Evolutionary conservation across 2,113 vertebrate species (phyloP).

Genomic region (Silurus meridionalis): DNA sequence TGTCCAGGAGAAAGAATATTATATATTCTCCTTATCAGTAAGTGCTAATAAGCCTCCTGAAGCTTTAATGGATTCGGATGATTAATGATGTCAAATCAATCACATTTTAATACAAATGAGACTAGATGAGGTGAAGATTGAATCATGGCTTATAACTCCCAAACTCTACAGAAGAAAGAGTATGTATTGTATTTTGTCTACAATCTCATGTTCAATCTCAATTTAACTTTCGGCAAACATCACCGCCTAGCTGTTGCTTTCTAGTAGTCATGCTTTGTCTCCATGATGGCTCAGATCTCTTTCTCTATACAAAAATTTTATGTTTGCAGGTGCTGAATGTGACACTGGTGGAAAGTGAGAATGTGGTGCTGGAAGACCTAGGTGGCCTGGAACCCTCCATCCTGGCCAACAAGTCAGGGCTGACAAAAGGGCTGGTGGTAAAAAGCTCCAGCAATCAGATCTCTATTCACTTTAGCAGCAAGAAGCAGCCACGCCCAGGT

Average conservation of each 20-base stretch:
- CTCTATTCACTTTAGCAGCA: constrained; percentile 82
- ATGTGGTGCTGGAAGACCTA: constrained; percentile 81
- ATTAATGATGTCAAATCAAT: constrained; percentile 23
- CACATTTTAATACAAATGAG: constrained; percentile 22
- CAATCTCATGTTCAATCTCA: not conserved
- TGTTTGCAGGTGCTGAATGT: constrained; percentile 84
- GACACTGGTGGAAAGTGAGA: constrained; percentile 82
- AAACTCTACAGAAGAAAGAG: not conserved
- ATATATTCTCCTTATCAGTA: not conserved
- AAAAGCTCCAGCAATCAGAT: constrained; percentile 93
- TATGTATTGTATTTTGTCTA: not conserved
- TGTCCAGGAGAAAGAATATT: not conserved
- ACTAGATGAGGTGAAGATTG: not conserved
- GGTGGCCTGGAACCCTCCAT: constrained; percentile 81
- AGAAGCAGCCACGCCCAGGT: constrained; percentile 72
- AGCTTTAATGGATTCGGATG: constrained; percentile 21
- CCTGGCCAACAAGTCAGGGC: constrained; percentile 88
- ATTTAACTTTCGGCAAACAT: too few species aligned
- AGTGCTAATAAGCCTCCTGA: not conserved
- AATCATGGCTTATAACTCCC: not conserved
- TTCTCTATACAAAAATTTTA: not conserved
- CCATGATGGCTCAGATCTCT: not conserved
- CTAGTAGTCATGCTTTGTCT: not conserved
- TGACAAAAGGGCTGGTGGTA: constrained; percentile 87
- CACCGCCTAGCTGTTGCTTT: too few species aligned